Conservation (phyloP, 2,888 invertebrate species). For the Scaptodrosophila latifasciaeformis region DNA sequence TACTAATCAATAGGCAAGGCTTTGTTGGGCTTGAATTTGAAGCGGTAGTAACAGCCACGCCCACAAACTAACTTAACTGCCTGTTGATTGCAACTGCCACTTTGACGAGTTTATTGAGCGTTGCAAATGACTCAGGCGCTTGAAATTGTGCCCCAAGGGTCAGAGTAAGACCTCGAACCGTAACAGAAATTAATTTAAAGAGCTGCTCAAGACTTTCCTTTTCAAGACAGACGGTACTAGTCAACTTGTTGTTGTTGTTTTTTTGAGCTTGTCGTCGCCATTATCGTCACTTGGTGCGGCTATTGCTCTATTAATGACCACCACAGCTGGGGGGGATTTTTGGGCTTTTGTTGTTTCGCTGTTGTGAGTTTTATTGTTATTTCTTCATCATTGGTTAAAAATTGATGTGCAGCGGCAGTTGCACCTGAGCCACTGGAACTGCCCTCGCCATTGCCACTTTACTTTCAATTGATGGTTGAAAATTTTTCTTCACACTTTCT, state of each 20-base stretch:
- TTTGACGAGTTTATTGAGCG: conserved; percentile 19
- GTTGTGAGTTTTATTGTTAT: conserved; percentile 50
- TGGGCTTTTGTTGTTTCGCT: conserved; percentile 35
- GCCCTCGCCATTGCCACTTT: conserved; percentile 16
- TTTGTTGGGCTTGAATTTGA: no score
- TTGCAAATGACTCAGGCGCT: conserved; percentile 10
- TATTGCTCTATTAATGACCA: conserved; percentile 40
- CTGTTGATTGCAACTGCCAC: not conserved
- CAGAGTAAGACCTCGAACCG: not conserved
- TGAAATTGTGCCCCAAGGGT: not conserved
- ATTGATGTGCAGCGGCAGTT: conserved; percentile 18
- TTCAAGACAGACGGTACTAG: not conserved
- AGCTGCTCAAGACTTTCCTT: conserved; percentile 1
- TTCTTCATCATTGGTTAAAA: conserved; percentile 39
- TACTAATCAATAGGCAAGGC: not conserved
- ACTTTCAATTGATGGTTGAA: conserved; percentile 45
- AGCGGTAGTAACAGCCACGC: not conserved
- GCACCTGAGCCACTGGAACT: conserved; percentile 1
- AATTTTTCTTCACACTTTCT: conserved; percentile 64
- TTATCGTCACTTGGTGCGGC: conserved; percentile 9
- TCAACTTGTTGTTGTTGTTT: conserved; percentile 45
- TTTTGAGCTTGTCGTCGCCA: not conserved
- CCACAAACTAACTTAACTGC: not conserved
- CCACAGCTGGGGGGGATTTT: conserved; percentile 2
- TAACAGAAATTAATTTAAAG: conserved; percentile 27